These are phyloP conservation scores for Phrixothrix hirtus DNA, from an alignment of 2,888 invertebrate genomes.

Conservation along the genomic window DNA sequence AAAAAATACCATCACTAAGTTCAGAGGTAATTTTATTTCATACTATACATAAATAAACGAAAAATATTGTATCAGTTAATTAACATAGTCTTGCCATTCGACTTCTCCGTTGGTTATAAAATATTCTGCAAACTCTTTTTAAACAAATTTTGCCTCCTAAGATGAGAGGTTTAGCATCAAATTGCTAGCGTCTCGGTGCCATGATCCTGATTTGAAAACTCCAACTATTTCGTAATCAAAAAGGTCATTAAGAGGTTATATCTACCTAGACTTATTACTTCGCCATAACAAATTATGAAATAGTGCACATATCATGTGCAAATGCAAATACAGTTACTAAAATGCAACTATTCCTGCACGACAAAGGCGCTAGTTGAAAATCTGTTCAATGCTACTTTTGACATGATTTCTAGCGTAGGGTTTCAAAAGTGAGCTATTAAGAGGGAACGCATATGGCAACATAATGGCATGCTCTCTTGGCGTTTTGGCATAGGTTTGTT, in stretches of 20 bases:
- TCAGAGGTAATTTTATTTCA: too few relatives aligned
- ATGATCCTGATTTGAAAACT: conserved; percentile 13
- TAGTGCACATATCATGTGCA: conserved; percentile 32
- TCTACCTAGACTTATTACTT: conserved; percentile 25
- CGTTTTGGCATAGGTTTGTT: not conserved
- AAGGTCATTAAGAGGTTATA: too few relatives aligned
- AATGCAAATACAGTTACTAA: conserved; percentile 31
- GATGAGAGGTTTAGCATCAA: conserved; percentile 7
- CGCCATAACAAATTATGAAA: conserved; percentile 39
- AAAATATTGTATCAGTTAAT: too few relatives aligned
- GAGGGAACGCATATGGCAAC: not conserved
- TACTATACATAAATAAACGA: too few relatives aligned
- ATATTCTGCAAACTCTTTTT: conserved; percentile 17
- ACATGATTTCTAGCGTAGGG: conserved; percentile 7
- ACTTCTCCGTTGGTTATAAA: too few relatives aligned
- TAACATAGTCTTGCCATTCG: conserved; percentile 21
- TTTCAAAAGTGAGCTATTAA: conserved; percentile 10
- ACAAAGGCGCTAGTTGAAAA: conserved; percentile 32
- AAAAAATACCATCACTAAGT: too few relatives aligned
- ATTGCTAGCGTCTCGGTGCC: conserved; percentile 2
- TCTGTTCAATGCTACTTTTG: conserved; percentile 24
- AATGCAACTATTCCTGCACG: conserved; percentile 30
- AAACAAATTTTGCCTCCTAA: conserved; percentile 16
- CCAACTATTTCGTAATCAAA: conserved; percentile 34
- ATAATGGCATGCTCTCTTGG: not conserved